Base-by-base conservation (phyloP, 2,797 vertebrate genomes). In the Cichlasoma orientale region DNA sequence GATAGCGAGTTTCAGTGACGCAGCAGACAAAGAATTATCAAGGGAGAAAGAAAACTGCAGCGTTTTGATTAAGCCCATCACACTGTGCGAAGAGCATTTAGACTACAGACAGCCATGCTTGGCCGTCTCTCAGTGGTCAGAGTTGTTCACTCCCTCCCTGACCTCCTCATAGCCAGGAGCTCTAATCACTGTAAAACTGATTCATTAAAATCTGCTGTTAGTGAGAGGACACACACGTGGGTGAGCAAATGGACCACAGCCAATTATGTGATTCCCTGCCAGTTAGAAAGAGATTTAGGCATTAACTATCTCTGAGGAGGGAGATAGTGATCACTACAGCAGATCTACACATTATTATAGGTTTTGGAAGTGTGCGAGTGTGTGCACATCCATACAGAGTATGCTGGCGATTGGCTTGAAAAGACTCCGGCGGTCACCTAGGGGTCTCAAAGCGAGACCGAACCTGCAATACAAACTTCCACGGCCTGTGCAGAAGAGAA, bases 141-240 rank as follows among this genome's bases (percentile, higher is more conserved):
- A 86, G 82, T 82, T 29, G 31, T 75, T 86, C 81, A 72, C 87
- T 91, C 86, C 89, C 79, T 88, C 77, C 10, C 78, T 93, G 92
- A 94, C 93, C 91, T 88, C 83, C 86, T 82, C 58, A 85, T 80
- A 88, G 87, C 92, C 86, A 86, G 89, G 77, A 93, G 91, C 90
- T 85, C 89, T 92, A 94, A 93, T 94, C 88, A 92, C 88, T 91
- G 91, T 92, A 93, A 94, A 94, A 94, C 88, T 90, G 85, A 92
- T 93, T 93, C 93, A 95, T 94, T 93, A 94, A 93, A 94, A 94
- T 91, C 90, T 92, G 90, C 92, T 93, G 93, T 93, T 93, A 90
- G 91, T 91, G 85, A 93, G 92, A 93, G 89, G 90, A 93, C 91
- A 93, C 92, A 92, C 91, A 93, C 79, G 61, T 58, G 80, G 90